Conservation (phyloP, 2,113 vertebrate genomes). For the Paracanthobrama guichenoti region DNA sequence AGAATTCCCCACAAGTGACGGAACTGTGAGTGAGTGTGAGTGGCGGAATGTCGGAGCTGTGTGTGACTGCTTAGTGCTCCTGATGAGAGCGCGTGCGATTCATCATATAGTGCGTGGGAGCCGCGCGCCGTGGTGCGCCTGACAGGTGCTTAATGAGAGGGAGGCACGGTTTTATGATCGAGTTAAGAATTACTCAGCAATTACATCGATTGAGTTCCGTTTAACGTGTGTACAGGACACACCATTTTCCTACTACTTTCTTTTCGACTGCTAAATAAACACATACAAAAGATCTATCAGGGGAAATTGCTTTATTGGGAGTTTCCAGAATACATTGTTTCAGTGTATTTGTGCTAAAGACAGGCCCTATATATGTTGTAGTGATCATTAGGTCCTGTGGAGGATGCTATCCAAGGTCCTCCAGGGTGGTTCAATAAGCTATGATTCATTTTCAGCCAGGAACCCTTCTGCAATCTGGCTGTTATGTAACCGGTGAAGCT, state of each 20-base stretch:
- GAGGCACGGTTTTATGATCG: background rate
- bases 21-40: background rate
- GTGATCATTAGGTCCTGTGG: background rate
- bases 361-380: background rate
- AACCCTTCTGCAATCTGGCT: conserved; percentile 5
- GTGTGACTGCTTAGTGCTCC: background rate
- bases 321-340: background rate
- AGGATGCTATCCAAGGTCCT: conserved; percentile 5
- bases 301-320: background rate
- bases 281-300: background rate
- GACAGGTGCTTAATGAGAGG: conserved; percentile 5
- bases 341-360: background rate
- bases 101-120: conserved; percentile 23
- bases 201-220: background rate
- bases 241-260: no score
- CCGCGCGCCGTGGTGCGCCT: background rate
- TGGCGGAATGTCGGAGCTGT: background rate
- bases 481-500: background rate
- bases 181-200: background rate
- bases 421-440: background rate
- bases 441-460: conserved; percentile 11
- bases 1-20: background rate
- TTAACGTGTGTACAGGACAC: background rate
- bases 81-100: background rate
- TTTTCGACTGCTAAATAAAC: no score